Evolutionary conservation across 2,113 vertebrate genomes (phyloP).

Genomic region (Tapirus terrestris): DNA sequence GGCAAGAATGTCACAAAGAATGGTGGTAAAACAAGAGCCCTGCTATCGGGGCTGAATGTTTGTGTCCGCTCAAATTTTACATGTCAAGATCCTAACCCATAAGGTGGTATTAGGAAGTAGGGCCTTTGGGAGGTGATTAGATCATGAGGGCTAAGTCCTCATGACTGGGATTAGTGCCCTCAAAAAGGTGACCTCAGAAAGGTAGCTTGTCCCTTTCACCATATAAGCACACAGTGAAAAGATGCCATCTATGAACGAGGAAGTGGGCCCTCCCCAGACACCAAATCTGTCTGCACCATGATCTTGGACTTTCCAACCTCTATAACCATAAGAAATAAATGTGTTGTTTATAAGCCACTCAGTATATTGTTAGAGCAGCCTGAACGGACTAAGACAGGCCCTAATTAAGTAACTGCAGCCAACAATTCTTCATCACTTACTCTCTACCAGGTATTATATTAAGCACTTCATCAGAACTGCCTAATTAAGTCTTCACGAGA

Average conservation of each 20-base stretch:
- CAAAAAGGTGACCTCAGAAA: neutral
- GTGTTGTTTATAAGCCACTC: neutral
- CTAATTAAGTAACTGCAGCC: neutral
- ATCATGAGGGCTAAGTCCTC: neutral
- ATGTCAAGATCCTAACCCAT: neutral
- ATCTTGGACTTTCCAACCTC: neutral
- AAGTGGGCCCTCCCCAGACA: neutral
- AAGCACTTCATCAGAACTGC: neutral
- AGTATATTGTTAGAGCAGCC: neutral
- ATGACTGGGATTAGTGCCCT: neutral
- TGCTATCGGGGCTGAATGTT: neutral
- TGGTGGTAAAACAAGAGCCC: too few relatives aligned
- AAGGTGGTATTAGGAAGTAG: neutral
- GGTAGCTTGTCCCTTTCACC: neutral
- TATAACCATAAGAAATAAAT: neutral
- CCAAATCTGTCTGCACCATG: neutral
- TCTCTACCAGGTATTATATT: neutral
- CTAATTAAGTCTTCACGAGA: neutral
- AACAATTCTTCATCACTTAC: neutral
- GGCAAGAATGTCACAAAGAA: neutral
- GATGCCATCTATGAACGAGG: neutral
- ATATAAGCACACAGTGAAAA: neutral
- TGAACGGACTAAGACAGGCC: neutral
- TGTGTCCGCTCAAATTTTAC: neutral
- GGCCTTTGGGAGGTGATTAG: neutral